These are phyloP conservation scores for Scortum barcoo DNA, from an alignment of 2,113 vertebrate genomes.

Conservation along the genomic window DNA sequence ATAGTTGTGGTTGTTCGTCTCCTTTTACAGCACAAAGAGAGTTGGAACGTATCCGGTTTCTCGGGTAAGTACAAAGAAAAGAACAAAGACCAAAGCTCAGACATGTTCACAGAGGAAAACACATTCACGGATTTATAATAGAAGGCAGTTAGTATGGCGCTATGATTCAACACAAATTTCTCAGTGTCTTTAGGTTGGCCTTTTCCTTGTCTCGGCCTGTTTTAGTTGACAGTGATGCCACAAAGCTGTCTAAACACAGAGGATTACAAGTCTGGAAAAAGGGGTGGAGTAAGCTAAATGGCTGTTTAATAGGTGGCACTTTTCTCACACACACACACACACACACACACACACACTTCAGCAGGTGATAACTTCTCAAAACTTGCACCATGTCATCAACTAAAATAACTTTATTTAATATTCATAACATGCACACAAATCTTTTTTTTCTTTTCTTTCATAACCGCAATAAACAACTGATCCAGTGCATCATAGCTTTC, in stretches of 20 bases:
- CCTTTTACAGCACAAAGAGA: slow-evolving; percentile 20
- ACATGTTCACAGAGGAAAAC: slow-evolving; percentile 7
- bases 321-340: slow-evolving; percentile 31
- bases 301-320: slow-evolving; percentile 65
- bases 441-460: neutral
- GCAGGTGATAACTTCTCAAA: slow-evolving; percentile 11
- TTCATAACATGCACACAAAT: neutral
- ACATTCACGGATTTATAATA: neutral
- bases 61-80: slow-evolving; percentile 20
- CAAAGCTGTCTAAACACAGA: slow-evolving; percentile 61
- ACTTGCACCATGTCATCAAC: slow-evolving; percentile 3
- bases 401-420: slow-evolving; percentile 62
- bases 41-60: slow-evolving; percentile 5
- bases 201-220: slow-evolving; percentile 25
- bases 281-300: slow-evolving; percentile 61
- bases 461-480: slow-evolving; percentile 31
- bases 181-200: neutral
- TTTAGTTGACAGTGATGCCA: slow-evolving; percentile 15
- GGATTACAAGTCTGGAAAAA: slow-evolving; percentile 76
- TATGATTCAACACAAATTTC: neutral
- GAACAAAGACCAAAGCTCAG: slow-evolving; percentile 5
- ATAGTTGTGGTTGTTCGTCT: slow-evolving; percentile 34
- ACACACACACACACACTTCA: neutral
- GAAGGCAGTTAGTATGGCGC: neutral
- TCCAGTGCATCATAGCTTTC: slow-evolving; percentile 64